Evolutionary conservation across 2,113 vertebrate species (phyloP), one percentile per base, ranked within the genome.

Genomic region (Ameiurus melas): DNA sequence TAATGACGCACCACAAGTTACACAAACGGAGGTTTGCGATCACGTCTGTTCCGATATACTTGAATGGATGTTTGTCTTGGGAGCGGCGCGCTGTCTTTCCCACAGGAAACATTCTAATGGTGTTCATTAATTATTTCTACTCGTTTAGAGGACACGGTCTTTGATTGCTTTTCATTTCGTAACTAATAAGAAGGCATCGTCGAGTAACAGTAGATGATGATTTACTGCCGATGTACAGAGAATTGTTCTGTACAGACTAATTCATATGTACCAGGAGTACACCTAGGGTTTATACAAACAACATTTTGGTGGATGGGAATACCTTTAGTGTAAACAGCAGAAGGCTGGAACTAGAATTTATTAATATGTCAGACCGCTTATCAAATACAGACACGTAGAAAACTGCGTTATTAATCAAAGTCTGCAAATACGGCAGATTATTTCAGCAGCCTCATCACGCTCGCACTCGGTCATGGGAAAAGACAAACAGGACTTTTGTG

Each of bases 91-190:
- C 13, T 10, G 7, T 51, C 68, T 83, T 73, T 62, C 70, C 82
- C 57, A 78, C 82, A 88, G 81, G 82, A 84, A 78, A 60, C 27
- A 13, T 88, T 66, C 81, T 84, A 88, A 83, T 88, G 87, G 70
- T 53, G 70, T 73, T 88, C 87, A 84, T 88, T 75, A 88, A 88
- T 88, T 88, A 73, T 58, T 51, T 62, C 83, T 6, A 58, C 68
- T 60, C 14, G 55, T n/a, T 84, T 60, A 53, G 53, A 64, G 60
- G 58, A 84, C 68, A 84, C 87, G 39, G 13, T 20, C 43, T 78
- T 66, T 73, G 33, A 64, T 88, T 84, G 82, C 36, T 60, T 53
- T 88, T 84, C 81, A 84, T 88, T 84, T 78, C 55, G n/a, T 58
- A 88, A 82, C 71, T 88, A 71, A 84, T 88, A 84, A 66, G 43